Conservation (phyloP, 2,888 invertebrate genomes). For the Zaprionus lineosus region DNA sequence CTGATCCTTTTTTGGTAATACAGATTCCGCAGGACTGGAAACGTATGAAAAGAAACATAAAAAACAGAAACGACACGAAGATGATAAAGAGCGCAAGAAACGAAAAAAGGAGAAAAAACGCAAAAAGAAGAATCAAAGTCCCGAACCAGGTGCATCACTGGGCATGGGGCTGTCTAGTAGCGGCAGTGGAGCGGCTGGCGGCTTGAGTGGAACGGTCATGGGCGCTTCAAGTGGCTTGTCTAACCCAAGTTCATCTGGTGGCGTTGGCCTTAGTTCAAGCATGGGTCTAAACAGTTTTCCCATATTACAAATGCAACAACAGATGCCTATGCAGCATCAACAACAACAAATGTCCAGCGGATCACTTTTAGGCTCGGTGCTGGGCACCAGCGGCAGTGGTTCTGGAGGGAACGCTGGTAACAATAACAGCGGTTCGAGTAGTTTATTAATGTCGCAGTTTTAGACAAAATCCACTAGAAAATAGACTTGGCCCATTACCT, state of each 20-base stretch:
- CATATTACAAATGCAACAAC: constrained; percentile 71
- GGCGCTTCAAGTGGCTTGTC: constrained; percentile 52
- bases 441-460: constrained; percentile 81
- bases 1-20: not conserved
- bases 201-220: constrained; percentile 33
- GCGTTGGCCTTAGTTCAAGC: constrained; percentile 46
- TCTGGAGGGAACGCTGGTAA: constrained; percentile 39
- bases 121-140: constrained; percentile 96
- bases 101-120: constrained; percentile 97
- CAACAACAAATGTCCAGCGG: constrained; percentile 69
- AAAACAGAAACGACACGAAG: constrained; percentile 96
- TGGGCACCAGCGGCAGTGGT: constrained; percentile 53
- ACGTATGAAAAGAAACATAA: constrained; percentile 97
- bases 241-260: constrained; percentile 37
- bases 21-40: constrained; percentile 88
- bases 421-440: constrained; percentile 77
- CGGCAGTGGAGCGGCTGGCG: constrained; percentile 41
- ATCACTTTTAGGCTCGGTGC: constrained; percentile 59
- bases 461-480: constrained; percentile 72
- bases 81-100: constrained; percentile 96
- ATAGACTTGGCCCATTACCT: constrained; percentile 74
- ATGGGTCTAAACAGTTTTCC: constrained; percentile 69
- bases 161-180: constrained; percentile 43
- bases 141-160: constrained; percentile 85
- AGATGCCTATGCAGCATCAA: constrained; percentile 58